Base-by-base conservation (phyloP, 2,113 vertebrate genomes). In the Ctenodactylus gundi region DNA sequence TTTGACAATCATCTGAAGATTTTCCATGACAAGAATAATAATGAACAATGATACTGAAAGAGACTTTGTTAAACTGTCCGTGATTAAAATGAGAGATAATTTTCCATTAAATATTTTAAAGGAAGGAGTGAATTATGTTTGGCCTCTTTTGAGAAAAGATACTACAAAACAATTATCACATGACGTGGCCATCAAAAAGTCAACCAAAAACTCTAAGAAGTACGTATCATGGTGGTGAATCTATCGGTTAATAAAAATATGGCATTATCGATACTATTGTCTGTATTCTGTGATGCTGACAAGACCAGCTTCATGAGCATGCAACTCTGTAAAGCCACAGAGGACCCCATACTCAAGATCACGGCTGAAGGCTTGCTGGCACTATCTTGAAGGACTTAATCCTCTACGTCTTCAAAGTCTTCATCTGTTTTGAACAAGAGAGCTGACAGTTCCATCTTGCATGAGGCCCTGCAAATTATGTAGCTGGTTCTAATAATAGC, bases 121-220 rank as follows among this genome's bases (percentile, higher is more conserved):
- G 21, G 23, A 68, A 87, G 88, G 65, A 57, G 6, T n/a, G 21
- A 90, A 77, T 88, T 67, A 39, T 68, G 65, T 78, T 94, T 83
- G n/a, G 55, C 20, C 31, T 9, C 3, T 77, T 64, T 85, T 62
- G 67, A 86, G 87, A 87, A 73, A 94, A 39, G 39, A 39, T 18
- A 7, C 67, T 27, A 70, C 27, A 90, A 86, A 93, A 72, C 4
- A 72, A 2, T 88, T 27, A 85, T 67, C 36, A 64, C 44, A 39
- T 55, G 14, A 85, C 93, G 46, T 80, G 15, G 14, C 46, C 58
- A 58, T 72, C 58, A 77, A 84, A 92, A 91, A 31, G 18, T 72
- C 0, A 80, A 53, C 15, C 62, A 25, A 85, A 94, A 75, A n/a
- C 49, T 23, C 8, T 58, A 76, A 4, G 36, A 27, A 68, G 89